Evolutionary conservation across 2,113 vertebrate species (phyloP).

Genomic region (Nothocercus julius): DNA sequence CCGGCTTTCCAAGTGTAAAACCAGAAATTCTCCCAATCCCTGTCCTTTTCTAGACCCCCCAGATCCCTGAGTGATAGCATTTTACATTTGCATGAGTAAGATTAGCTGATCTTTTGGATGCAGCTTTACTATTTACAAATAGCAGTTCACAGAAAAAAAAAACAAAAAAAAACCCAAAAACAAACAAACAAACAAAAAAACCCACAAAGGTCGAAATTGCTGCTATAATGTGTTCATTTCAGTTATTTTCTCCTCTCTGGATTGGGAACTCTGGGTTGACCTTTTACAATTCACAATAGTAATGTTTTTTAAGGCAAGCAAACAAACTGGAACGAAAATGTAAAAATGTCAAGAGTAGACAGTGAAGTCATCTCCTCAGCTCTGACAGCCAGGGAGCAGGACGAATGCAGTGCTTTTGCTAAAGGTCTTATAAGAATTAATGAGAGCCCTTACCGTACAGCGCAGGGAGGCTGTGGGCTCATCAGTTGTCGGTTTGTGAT

Average conservation of each 20-base stretch:
- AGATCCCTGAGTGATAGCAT: background rate
- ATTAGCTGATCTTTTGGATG: background rate
- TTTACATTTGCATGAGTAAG: background rate
- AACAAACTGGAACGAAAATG: background rate
- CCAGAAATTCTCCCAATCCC: background rate
- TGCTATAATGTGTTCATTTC: background rate
- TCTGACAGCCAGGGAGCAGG: background rate
- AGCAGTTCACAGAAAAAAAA: background rate
- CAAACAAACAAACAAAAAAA: too few relatives aligned
- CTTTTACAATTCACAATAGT: background rate
- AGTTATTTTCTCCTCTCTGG: background rate
- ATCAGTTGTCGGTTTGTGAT: background rate
- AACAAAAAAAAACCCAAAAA: background rate
- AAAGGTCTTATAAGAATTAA: slow-evolving; percentile 39
- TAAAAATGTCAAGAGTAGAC: slow-evolving; percentile 25
- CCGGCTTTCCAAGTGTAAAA: background rate
- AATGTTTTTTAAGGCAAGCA: background rate
- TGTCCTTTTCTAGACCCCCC: background rate
- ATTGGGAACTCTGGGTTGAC: background rate
- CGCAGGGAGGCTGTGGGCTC: background rate
- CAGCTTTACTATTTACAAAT: background rate
- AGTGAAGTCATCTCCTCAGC: background rate
- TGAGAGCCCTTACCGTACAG: background rate
- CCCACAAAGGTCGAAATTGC: background rate
- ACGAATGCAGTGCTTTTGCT: background rate